These are phyloP conservation scores for Yponomeuta plumbellus DNA, from an alignment of 2,888 invertebrate species.

Conservation along the genomic window DNA sequence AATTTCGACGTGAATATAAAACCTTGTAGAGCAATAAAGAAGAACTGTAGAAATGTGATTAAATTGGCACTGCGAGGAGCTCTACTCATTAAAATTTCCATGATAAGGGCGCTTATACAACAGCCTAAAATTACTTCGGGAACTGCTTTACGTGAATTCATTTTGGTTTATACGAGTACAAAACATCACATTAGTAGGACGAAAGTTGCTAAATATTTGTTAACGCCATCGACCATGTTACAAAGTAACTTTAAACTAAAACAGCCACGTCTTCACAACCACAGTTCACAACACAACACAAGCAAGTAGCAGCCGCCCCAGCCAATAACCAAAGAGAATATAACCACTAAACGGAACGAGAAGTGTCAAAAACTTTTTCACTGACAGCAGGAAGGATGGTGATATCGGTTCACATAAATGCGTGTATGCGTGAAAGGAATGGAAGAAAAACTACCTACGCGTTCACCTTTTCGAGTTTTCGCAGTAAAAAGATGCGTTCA, in stretches of 20 bases:
- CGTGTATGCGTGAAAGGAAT: background rate
- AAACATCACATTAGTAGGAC: background rate
- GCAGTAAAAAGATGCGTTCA: background rate
- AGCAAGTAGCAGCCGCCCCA: background rate
- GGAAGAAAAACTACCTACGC: background rate
- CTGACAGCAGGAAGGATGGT: background rate
- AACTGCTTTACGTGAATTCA: constrained; percentile 40
- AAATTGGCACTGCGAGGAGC: constrained; percentile 56
- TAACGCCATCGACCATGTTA: background rate
- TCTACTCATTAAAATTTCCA: constrained; percentile 64
- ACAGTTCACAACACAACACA: background rate
- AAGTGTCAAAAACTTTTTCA: background rate
- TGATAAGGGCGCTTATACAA: constrained; percentile 57
- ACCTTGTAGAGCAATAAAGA: constrained; percentile 57
- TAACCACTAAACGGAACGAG: too few species aligned
- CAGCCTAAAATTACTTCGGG: constrained; percentile 56
- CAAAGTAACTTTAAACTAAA: background rate
- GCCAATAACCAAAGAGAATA: background rate
- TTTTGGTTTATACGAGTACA: constrained; percentile 31
- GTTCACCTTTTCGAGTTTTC: too few species aligned
- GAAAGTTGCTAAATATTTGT: background rate
- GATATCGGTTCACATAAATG: background rate
- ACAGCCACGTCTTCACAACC: background rate
- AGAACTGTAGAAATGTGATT: constrained; percentile 62
- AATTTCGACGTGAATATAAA: constrained; percentile 48